Percentiles rank a stretch among this genome's conserved stretches.
Evolutionary conservation across 1,140 invertebrate genomes (phyloP).

Genomic region (Maconellicoccus hirsutus): DNA sequence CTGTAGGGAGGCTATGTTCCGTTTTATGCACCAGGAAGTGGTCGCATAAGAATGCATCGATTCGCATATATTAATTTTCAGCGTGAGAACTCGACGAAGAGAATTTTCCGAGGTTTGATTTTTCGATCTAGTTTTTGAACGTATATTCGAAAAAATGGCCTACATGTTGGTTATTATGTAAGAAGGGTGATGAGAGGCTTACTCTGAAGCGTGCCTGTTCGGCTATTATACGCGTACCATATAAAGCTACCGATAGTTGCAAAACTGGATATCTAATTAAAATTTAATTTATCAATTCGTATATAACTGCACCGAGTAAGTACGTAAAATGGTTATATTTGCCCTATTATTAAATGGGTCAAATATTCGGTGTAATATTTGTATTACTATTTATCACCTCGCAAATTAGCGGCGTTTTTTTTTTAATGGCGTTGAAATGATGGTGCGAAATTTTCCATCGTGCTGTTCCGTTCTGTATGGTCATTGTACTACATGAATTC

Average conservation of each 20-base stretch:
- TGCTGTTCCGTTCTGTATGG: too few species aligned
- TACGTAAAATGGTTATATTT: too few species aligned
- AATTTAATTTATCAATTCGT: slow-evolving; percentile 10
- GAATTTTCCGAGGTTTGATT: too few species aligned
- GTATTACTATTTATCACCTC: too few species aligned
- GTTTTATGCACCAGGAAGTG: neutral
- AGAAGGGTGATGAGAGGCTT: neutral
- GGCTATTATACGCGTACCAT: neutral
- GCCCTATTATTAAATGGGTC: too few species aligned
- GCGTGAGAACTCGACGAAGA: too few species aligned
- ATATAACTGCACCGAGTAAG: neutral
- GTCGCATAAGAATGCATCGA: neutral
- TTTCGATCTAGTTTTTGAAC: too few species aligned
- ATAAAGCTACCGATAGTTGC: neutral
- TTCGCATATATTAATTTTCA: neutral
- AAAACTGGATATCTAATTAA: slow-evolving; percentile 1
- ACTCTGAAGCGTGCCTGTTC: neutral
- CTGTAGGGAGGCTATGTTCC: neutral
- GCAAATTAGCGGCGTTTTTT: too few species aligned
- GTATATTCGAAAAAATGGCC: neutral
- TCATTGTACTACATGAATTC: too few species aligned
- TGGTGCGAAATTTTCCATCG: too few species aligned
- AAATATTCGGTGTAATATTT: too few species aligned
- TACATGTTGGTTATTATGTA: neutral
- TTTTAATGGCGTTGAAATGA: too few species aligned